A percentile compares a stretch with the other conserved stretches of the same genome.
These are phyloP conservation scores for Phortica variegata DNA, from an alignment of 1,140 invertebrate genomes.

Conservation along the genomic window DNA sequence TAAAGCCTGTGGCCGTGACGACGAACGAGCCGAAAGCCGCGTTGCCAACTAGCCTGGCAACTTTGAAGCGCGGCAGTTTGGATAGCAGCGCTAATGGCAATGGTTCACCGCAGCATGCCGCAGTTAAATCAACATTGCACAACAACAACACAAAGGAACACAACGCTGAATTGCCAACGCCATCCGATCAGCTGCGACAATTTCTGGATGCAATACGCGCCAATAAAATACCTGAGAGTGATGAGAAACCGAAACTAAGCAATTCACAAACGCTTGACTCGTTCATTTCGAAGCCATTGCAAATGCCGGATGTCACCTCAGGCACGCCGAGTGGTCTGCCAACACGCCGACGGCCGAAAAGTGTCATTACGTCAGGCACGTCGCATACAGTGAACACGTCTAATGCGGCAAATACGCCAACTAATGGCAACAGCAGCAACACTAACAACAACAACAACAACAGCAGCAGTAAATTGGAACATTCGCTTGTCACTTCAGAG, in stretches of 20 bases:
- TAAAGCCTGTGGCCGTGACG: constrained; percentile 23
- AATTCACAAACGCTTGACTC: constrained; percentile 49
- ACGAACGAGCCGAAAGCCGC: constrained; percentile 6
- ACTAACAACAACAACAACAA: constrained; percentile 6
- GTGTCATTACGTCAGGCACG: constrained; percentile 29
- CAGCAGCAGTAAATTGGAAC: constrained; percentile 33
- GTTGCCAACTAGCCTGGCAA: not conserved
- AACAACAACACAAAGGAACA: constrained; percentile 2
- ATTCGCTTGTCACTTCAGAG: constrained; percentile 49
- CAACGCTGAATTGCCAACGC: constrained; percentile 33
- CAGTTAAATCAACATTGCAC: not conserved
- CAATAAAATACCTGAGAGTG: constrained; percentile 52
- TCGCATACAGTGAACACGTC: too few relatives aligned
- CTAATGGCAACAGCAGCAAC: constrained; percentile 1
- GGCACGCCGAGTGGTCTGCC: constrained; percentile 35
- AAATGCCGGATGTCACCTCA: constrained; percentile 53
- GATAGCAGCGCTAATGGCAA: not conserved
- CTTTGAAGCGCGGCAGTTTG: constrained; percentile 14
- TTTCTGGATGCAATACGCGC: constrained; percentile 55
- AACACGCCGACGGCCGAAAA: constrained; percentile 41
- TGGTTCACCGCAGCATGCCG: not conserved
- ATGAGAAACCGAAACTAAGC: constrained; percentile 45
- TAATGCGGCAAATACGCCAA: not conserved
- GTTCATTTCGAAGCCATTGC: constrained; percentile 49
- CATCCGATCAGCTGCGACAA: constrained; percentile 51